Base-by-base conservation (phyloP, 2,888 invertebrate species). In the Lasioglossum morio region DNA sequence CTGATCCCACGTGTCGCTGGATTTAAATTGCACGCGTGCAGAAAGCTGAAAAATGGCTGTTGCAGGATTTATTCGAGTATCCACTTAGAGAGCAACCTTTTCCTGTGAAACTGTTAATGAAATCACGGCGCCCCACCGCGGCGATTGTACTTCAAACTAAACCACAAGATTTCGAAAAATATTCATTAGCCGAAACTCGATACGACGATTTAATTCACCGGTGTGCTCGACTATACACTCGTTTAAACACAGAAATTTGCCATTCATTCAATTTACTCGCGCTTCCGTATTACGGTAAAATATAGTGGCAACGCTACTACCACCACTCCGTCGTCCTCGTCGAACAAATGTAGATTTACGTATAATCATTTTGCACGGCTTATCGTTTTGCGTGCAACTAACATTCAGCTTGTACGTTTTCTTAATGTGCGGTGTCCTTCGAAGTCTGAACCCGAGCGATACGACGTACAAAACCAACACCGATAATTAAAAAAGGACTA, bases 1-100 rank as follows among this genome's bases (percentile, higher is more conserved):
- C 88, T 72, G 72, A 80, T 79, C 79, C 90, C 91, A 91, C 91
- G 90, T 91, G 90, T 85, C 88, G 82, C 5, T 14, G 79, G 86
- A 85, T 84, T 90, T 86, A 37, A 78, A 81, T 90, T 91, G 87
- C 88, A 82, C 82, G 86, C 77, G 74, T 69, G 77, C 74, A 73
- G 4, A 81, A 77, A 46, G 77, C 30, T 63, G 60, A 77, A 72
- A 70, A 77, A 77, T 70, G 66, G 46, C 66, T 46, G 57, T 85
- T n/a, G 72, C 85, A 46, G 34, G 69, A 48, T 81, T 63, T 77
- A 53, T 60, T 37, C 34, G 70, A 30, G 60, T 77, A 76, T 84
- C 72, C 40, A 69, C 53, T 27, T 72, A 7, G 78, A 53, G 53
- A 34, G 53, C 66, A 74, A 73, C 60, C 23, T 27, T 72, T 78